Base-by-base conservation (phyloP, 2,888 invertebrate genomes). In the Chaetoderma sp. region DNA sequence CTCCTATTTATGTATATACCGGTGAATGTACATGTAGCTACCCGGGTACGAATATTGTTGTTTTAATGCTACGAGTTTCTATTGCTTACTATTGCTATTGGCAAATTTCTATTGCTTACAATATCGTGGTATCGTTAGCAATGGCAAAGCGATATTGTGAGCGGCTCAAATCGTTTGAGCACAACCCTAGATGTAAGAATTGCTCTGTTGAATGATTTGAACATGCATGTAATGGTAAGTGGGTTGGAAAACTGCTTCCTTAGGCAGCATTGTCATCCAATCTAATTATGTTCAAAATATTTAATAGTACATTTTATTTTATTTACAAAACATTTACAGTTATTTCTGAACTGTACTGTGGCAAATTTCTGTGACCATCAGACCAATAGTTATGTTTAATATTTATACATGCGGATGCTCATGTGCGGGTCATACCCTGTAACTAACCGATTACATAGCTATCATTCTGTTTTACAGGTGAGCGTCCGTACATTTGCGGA, bases 401-500 rank as follows among this genome's bases (percentile, higher is more conserved):
- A n/a, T n/a, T n/a, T n/a, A n/a, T n/a, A n/a, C n/a, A n/a, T n/a
- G n/a, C n/a, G n/a, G n/a, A n/a, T n/a, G n/a, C n/a, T n/a, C n/a
- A n/a, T n/a, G n/a, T n/a, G n/a, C n/a, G n/a, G n/a, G n/a, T n/a
- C n/a, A n/a, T n/a, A n/a, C n/a, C n/a, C n/a, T n/a, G n/a, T n/a
- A n/a, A n/a, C n/a, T n/a, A n/a, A n/a, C n/a, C n/a, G n/a, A n/a
- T n/a, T n/a, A n/a, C n/a, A n/a, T n/a, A n/a, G n/a, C n/a, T n/a
- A n/a, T n/a, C n/a, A n/a, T n/a, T 44, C n/a, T 59, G 23, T 52
- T 39, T 67, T 72, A 5, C 74, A 84, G 85, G 85, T 50, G 84
- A 86, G 64, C 71, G 85, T 18, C 86, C 86, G 4, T 86, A 86
- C 71, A 83, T 82, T 61, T 86, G 85, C 72, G 84, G 85, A 42